A percentile compares a stretch with the other conserved stretches of the same genome.
Conservation (phyloP, 2,113 vertebrate species). For the Piprites chloris region DNA sequence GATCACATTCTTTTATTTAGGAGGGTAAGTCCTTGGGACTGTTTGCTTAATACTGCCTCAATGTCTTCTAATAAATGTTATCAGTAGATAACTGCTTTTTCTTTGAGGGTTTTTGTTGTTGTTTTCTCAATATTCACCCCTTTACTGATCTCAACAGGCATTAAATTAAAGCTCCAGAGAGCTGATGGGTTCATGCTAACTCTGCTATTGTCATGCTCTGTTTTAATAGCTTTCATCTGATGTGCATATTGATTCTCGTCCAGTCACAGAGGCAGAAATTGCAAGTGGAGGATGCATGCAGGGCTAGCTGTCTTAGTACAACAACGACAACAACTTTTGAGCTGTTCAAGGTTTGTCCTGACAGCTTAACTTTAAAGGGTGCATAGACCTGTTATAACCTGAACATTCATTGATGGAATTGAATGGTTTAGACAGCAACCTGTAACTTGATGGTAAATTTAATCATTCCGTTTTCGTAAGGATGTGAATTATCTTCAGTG, state of each 20-base stretch:
- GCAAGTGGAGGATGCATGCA: background rate
- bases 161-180: background rate
- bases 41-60: background rate
- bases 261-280: background rate
- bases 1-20: background rate
- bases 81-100: background rate
- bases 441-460: background rate
- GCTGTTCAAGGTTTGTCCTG: background rate
- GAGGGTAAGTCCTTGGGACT: background rate
- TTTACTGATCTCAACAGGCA: background rate
- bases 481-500: background rate
- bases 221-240: background rate
- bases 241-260: background rate
- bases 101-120: background rate
- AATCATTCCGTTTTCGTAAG: background rate
- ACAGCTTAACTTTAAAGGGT: background rate
- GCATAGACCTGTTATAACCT: background rate
- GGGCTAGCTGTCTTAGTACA: background rate
- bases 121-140: background rate
- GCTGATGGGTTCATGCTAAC: background rate
- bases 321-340: background rate
- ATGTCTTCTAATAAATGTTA: background rate
- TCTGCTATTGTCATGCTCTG: background rate
- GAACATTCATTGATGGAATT: background rate
- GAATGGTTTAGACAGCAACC: background rate